A percentile compares a stretch with the other conserved stretches of the same genome.
These are phyloP conservation scores for Minunthozetes semirufus DNA, from an alignment of 2,888 invertebrate species.

Conservation along the genomic window DNA sequence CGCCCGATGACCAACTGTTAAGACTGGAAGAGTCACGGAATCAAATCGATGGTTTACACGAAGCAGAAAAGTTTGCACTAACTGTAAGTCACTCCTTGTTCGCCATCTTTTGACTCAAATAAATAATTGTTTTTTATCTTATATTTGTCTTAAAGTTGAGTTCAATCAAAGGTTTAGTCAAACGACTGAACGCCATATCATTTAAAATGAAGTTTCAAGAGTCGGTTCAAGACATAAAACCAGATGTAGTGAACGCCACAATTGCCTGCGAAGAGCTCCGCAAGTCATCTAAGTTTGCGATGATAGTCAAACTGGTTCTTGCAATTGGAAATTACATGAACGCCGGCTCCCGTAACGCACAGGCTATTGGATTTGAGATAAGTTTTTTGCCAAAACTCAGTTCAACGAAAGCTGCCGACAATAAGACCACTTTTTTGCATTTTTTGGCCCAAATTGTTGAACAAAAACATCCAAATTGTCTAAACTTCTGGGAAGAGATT, in stretches of 20 bases:
- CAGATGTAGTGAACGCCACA: slow-evolving; percentile 87
- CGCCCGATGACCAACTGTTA: slow-evolving; percentile 80
- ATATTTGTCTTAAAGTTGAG: slow-evolving; percentile 57
- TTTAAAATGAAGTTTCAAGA: slow-evolving; percentile 83
- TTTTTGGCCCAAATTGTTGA: slow-evolving; percentile 83
- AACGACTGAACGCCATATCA: slow-evolving; percentile 77
- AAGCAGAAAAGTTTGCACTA: slow-evolving; percentile 90
- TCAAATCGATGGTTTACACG: slow-evolving; percentile 70
- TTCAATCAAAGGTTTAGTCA: slow-evolving; percentile 75
- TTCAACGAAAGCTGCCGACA: slow-evolving; percentile 74
- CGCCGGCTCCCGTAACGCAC: slow-evolving; percentile 84
- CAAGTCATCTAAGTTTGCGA: slow-evolving; percentile 78
- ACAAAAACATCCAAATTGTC: slow-evolving; percentile 73
- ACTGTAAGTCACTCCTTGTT: slow-evolving; percentile 54
- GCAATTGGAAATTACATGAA: slow-evolving; percentile 95
- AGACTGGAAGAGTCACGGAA: slow-evolving; percentile 68
- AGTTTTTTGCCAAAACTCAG: slow-evolving; percentile 77
- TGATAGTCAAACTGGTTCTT: slow-evolving; percentile 78
- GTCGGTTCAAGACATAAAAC: slow-evolving; percentile 76
- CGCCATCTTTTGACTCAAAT: slow-evolving; percentile 18
- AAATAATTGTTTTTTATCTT: slow-evolving; percentile 10
- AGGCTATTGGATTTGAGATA: slow-evolving; percentile 93
- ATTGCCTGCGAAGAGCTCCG: slow-evolving; percentile 92
- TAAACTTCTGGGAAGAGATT: slow-evolving; percentile 77
- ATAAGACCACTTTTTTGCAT: slow-evolving; percentile 84